Conservation (phyloP, 2,888 invertebrate genomes). For the Synanthedon myopaeformis region DNA sequence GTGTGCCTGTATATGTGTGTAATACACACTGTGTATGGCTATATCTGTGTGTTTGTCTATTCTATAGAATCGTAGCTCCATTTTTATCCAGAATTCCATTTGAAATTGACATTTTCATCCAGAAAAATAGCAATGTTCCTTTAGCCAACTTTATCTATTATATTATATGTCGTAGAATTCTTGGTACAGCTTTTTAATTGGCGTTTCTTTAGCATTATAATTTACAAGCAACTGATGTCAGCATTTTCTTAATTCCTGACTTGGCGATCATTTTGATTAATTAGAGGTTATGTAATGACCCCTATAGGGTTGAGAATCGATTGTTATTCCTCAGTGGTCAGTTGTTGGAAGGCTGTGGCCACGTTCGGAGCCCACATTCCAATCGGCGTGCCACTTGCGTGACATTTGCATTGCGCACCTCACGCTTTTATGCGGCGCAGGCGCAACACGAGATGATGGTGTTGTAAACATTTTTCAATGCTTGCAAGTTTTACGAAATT, state of each 20-base stretch:
- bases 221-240: not conserved
- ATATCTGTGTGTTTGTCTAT: no score
- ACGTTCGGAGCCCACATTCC: constrained; percentile 38
- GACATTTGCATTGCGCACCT: constrained; percentile 39
- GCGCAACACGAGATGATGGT: not conserved
- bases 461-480: not conserved
- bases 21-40: no score
- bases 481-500: no score
- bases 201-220: no score
- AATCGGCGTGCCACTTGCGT: constrained; percentile 36
- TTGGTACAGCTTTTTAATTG: no score
- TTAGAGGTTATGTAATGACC: not conserved
- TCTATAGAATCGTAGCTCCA: no score
- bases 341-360: not conserved
- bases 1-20: no score
- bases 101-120: no score
- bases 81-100: no score
- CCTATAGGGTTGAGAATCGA: not conserved
- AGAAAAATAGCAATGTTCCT: no score
- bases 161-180: no score
- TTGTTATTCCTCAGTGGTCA: not conserved
- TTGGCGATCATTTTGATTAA: not conserved
- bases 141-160: no score
- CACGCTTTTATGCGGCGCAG: not conserved
- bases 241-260: not conserved